A percentile compares a stretch with the other conserved stretches of the same genome.
Conservation (phyloP, 2,797 vertebrate species). For the Mallotus villosus region DNA sequence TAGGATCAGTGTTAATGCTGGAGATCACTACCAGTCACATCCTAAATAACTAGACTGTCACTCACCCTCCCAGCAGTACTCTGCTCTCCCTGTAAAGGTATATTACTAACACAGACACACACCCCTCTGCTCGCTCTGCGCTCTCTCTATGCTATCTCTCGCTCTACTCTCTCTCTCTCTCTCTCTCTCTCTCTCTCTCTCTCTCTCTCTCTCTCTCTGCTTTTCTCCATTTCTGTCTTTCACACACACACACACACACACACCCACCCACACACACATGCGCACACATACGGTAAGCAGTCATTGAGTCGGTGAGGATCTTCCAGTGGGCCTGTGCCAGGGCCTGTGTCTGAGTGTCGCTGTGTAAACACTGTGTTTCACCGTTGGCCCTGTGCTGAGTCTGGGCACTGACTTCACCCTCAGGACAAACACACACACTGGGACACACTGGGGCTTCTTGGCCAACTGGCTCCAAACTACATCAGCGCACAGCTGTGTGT, state of each 20-base stretch:
- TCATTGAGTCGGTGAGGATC: constrained; percentile 1
- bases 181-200: not conserved
- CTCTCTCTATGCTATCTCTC: not conserved
- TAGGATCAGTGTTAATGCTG: constrained; percentile 59
- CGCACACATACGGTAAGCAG: constrained; percentile 2
- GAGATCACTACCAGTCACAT: constrained; percentile 64
- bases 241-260: constrained; percentile 13
- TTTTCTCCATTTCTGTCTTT: not conserved
- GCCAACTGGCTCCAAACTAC: constrained; percentile 21
- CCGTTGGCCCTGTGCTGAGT: constrained; percentile 19
- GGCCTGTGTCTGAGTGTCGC: constrained; percentile 15
- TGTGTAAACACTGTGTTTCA: constrained; percentile 20
- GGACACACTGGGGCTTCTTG: constrained; percentile 17
- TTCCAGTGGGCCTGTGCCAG: not conserved
- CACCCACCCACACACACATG: constrained; percentile 16
- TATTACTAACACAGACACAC: constrained; percentile 17
- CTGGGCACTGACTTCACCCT: constrained; percentile 38
- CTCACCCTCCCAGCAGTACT: constrained; percentile 36
- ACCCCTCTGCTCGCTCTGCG: not conserved
- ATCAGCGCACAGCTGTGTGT: constrained; percentile 14
- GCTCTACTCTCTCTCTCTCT: not conserved
- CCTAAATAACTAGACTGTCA: constrained; percentile 60
- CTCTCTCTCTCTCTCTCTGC: not conserved
- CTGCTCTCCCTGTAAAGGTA: constrained; percentile 1
- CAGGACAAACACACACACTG: constrained; percentile 21